Percentiles rank a stretch among this genome's conserved stretches.
phyloP scores from a whole-genome alignment of 2,797 vertebrate genomes.

The Platyrinchus mystaceus region DNA sequence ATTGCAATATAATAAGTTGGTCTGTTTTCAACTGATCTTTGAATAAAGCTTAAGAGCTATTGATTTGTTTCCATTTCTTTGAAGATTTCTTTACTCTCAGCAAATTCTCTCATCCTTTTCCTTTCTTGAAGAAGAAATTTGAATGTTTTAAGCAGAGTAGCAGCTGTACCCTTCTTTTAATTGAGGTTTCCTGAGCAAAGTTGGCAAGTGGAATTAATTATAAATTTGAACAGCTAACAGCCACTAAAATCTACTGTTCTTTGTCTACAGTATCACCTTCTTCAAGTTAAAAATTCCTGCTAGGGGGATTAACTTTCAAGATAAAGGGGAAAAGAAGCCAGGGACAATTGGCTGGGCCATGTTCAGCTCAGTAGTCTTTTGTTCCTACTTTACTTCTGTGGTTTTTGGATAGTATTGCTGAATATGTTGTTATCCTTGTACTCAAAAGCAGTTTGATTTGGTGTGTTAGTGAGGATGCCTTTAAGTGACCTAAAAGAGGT shows the following conservation, averaged over 20 bases:
- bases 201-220: background rate
- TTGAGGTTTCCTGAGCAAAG: background rate
- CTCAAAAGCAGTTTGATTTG: background rate
- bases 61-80: conserved; percentile 14
- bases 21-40: conserved; percentile 36
- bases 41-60: background rate
- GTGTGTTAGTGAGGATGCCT: background rate
- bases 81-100: background rate
- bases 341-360: background rate
- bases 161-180: background rate
- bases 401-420: background rate
- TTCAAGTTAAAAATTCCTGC: background rate
- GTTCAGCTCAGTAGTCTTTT: background rate
- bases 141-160: background rate
- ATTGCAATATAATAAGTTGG: background rate
- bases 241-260: background rate
- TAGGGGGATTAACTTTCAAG: background rate
- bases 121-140: background rate
- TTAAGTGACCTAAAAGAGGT: background rate
- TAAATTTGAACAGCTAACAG: background rate
- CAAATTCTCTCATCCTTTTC: background rate
- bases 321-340: background rate
- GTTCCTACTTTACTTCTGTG: background rate
- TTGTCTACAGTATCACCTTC: background rate
- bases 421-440: background rate